Percentiles rank a stretch among this genome's conserved stretches.
These are phyloP conservation scores for Siniperca obscura DNA, from an alignment of 2,797 vertebrate genomes.

Conservation along the genomic window DNA sequence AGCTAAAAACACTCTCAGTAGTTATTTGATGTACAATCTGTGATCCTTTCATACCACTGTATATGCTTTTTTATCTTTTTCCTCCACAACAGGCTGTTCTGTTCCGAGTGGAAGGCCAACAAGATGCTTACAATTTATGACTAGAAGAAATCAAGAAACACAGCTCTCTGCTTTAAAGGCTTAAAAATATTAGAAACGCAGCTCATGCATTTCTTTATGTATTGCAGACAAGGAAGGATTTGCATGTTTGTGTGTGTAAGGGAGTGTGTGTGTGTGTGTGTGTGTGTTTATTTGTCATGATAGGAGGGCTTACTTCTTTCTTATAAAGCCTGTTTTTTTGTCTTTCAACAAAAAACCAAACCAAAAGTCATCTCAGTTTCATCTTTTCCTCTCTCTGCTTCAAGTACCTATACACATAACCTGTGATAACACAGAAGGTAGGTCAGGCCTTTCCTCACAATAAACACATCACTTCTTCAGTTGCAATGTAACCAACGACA, in stretches of 20 bases:
- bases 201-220: conserved; percentile 89
- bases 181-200: conserved; percentile 85
- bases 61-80: conserved; percentile 31
- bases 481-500: conserved; percentile 52
- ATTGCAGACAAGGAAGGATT: conserved; percentile 85
- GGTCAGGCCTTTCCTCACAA: conserved; percentile 62
- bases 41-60: conserved; percentile 58
- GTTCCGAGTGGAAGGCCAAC: conserved; percentile 55
- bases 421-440: conserved; percentile 54
- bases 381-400: conserved; percentile 57
- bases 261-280: conserved; percentile 39
- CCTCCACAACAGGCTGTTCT: conserved; percentile 39
- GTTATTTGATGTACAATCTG: conserved; percentile 63
- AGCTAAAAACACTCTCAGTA: conserved; percentile 60
- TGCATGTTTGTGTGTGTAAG: conserved; percentile 54
- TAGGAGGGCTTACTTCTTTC: conserved; percentile 65
- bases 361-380: conserved; percentile 49
- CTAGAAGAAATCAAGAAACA: conserved; percentile 78
- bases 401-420: conserved; percentile 59
- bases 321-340: conserved; percentile 71
- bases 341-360: conserved; percentile 62
- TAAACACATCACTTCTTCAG: conserved; percentile 62
- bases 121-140: conserved; percentile 80
- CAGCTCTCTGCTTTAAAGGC: conserved; percentile 81
- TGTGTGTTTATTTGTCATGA: conserved; percentile 48